phyloP scores from a whole-genome alignment of 2,113 vertebrate species.

The Nipponia nippon region DNA sequence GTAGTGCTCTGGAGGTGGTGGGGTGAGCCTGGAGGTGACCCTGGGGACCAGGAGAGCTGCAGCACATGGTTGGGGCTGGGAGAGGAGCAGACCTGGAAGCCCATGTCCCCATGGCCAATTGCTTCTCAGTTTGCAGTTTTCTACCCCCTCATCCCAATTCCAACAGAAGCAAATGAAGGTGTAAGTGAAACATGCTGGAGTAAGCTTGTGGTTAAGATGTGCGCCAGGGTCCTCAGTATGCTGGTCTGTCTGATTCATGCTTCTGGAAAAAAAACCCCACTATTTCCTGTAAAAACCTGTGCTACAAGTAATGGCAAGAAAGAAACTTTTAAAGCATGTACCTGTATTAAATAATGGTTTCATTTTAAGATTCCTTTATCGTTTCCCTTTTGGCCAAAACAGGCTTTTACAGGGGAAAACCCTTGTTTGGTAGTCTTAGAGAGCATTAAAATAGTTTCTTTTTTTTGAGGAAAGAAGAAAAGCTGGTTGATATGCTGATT shows the following conservation, averaged over 20 bases:
- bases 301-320: rapidly evolving
- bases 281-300: background rate
- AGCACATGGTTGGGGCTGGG: background rate
- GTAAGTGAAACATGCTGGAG: rapidly evolving
- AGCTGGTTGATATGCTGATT: background rate
- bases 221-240: rapidly evolving
- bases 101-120: rapidly evolving
- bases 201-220: background rate
- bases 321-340: background rate
- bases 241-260: background rate
- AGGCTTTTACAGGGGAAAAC: background rate
- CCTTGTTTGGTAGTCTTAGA: background rate
- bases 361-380: background rate
- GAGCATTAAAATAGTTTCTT: background rate
- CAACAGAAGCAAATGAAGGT: background rate
- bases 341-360: background rate
- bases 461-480: background rate
- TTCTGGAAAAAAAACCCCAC: background rate
- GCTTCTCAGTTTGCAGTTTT: background rate
- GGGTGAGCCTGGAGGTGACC: background rate
- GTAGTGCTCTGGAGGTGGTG: rapidly evolving
- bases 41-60: rapidly evolving
- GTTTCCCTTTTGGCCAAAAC: background rate
- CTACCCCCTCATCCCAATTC: background rate
- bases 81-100: background rate